Percentiles rank a stretch among this genome's conserved stretches.
These are phyloP conservation scores for Schizopygopsis pylzovi DNA, from an alignment of 2,797 vertebrate species.

Conservation along the genomic window DNA sequence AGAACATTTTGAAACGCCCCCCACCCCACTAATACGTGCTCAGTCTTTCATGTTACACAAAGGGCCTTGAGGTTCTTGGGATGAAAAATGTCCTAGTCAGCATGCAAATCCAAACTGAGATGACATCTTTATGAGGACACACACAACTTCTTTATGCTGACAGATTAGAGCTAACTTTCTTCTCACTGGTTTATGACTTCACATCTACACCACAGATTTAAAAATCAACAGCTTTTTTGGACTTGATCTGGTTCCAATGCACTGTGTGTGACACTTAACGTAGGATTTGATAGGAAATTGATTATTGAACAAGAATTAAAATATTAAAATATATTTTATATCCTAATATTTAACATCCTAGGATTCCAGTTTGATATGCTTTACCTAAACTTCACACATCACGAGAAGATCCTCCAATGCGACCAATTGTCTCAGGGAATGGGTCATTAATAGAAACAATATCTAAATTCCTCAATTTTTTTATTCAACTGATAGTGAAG, in stretches of 20 bases:
- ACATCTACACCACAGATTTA: slow-evolving; percentile 18
- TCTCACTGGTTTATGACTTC: slow-evolving; percentile 23
- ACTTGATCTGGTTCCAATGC: slow-evolving; percentile 9
- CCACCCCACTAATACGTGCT: slow-evolving; percentile 33
- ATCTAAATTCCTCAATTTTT: too few relatives aligned
- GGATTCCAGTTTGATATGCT: too few relatives aligned
- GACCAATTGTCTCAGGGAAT: too few relatives aligned
- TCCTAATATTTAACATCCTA: too few relatives aligned
- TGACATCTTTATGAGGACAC: slow-evolving; percentile 34
- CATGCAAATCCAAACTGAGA: slow-evolving; percentile 34
- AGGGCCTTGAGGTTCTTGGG: slow-evolving; percentile 13
- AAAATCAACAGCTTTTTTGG: not conserved
- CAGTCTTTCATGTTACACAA: slow-evolving; percentile 44
- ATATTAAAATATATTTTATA: too few relatives aligned
- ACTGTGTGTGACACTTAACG: not conserved
- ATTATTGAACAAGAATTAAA: too few relatives aligned
- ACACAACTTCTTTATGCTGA: slow-evolving; percentile 18
- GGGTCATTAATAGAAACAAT: too few relatives aligned
- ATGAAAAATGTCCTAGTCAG: slow-evolving; percentile 43
- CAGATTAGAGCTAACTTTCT: slow-evolving; percentile 11
- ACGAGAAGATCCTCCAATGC: too few relatives aligned
- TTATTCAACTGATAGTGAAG: too few relatives aligned
- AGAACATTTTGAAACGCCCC: slow-evolving; percentile 33
- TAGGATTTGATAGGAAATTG: too few relatives aligned
- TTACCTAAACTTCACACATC: too few relatives aligned